Base-by-base conservation (phyloP, 1,140 invertebrate genomes). In the Neotoxoptera formosana region DNA sequence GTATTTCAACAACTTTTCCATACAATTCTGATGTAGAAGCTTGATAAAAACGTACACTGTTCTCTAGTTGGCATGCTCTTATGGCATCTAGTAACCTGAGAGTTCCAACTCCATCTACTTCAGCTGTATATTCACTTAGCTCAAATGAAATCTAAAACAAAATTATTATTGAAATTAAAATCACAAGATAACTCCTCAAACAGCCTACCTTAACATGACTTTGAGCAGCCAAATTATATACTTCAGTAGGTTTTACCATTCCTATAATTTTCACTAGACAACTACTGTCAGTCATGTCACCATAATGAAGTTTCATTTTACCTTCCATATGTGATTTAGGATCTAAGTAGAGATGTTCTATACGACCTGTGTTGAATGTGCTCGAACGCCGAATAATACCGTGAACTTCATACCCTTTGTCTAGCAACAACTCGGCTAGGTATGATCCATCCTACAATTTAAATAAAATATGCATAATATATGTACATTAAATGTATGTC, bases 151-250 rank as follows among this genome's bases (percentile, higher is more conserved):
- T 97, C 97, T 98, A 94, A 94, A 94, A 34, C 47, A 48, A 11
- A 47, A 81, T 45, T 84, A 47, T 93, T 30, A 25, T 36, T 93
- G 11, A 17, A 84, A 84, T 36, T 2, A 51, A 51, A 51, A 53
- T 30, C 7, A 51, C 47, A 90, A 45, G 20, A 93, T 41, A 30
- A 51, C n/a, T 45, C 2, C 3, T 48, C 20, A 23, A 34, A 88
- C 53, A 94, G 14, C 96, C 96, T 94, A 99, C 99, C 96, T 99
- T 99, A 17, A 99, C 99, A 96, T 99, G 99, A 95, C 99, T 99
- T 95, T 99, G 99, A 6, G 99, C 99, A n/a, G 98, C 99, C 90
- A 99, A 96, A 96, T 99, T 99, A 95, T 99, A 99, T 94, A 99
- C 98, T 96, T 99, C 99, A 90, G 97, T 97, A 0, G 99, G 99